Evolutionary conservation across 2,113 vertebrate species (phyloP).

Genomic region (Platycercus adscitus): DNA sequence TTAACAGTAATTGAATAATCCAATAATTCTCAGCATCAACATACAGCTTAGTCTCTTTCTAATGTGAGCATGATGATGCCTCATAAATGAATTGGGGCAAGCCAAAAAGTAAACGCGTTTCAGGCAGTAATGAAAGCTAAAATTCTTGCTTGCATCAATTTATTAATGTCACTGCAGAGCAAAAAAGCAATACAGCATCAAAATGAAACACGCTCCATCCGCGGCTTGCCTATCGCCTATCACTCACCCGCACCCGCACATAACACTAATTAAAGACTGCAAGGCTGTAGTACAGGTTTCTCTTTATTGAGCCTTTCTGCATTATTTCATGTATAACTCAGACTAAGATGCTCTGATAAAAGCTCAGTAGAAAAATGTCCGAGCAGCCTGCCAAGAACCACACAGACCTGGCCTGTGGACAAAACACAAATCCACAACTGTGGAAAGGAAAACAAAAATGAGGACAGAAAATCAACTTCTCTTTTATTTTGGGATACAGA

Average conservation of each 20-base stretch:
- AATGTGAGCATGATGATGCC: conserved; percentile 14
- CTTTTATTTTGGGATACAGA: conserved; percentile 8
- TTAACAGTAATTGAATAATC: conserved; percentile 60
- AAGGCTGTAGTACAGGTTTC: neutral
- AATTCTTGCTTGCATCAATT: conserved; percentile 28
- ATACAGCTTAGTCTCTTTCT: conserved; percentile 16
- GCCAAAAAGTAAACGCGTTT: conserved; percentile 43
- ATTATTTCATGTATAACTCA: conserved; percentile 25
- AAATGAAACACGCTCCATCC: neutral
- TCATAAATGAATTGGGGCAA: conserved; percentile 25
- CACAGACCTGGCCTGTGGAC: conserved; percentile 52
- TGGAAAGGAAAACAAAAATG: conserved; percentile 45
- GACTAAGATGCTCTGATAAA: conserved; percentile 51
- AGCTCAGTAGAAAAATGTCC: conserved; percentile 31
- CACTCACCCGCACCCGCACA: neutral
- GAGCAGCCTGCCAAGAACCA: conserved; percentile 53
- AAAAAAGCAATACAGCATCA: conserved; percentile 16
- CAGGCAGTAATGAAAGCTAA: neutral
- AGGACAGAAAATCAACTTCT: conserved; percentile 31
- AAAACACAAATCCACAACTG: conserved; percentile 47
- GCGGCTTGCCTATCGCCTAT: neutral
- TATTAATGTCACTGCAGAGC: conserved; percentile 6
- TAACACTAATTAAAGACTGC: neutral
- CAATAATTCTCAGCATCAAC: conserved; percentile 39
- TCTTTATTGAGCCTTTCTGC: neutral